Evolutionary conservation across 2,797 vertebrate genomes (phyloP).

Genomic region (Sparus aurata): DNA sequence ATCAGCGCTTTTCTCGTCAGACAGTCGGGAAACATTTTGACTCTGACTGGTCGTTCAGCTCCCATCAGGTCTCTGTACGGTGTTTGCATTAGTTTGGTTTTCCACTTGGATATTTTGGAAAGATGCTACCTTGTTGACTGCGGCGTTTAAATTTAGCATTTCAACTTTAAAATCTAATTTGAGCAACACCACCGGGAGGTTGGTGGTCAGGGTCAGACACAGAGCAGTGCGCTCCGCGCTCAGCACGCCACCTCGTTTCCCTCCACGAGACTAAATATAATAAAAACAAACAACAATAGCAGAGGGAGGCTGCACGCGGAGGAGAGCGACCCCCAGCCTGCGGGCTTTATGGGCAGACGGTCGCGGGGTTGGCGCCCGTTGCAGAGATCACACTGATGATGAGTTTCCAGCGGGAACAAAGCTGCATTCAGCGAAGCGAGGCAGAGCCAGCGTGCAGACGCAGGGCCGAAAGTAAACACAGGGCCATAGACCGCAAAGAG

Average conservation of each 20-base stretch:
- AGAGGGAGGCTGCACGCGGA: conserved; percentile 12
- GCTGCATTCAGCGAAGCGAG: conserved; percentile 74
- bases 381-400: conserved; percentile 69
- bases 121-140: neutral
- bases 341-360: conserved; percentile 59
- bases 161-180: conserved; percentile 8
- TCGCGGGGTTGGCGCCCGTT: conserved; percentile 66
- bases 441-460: conserved; percentile 73
- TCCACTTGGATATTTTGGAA: conserved; percentile 1
- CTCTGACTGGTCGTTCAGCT: conserved; percentile 22
- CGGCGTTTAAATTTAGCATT: neutral
- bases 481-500: conserved; percentile 76
- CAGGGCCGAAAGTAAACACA: conserved; percentile 85
- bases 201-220: conserved; percentile 17
- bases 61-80: neutral
- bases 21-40: conserved; percentile 17
- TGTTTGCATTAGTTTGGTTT: neutral
- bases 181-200: neutral
- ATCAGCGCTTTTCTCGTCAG: neutral
- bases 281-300: conserved; percentile 33
- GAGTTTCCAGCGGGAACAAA: conserved; percentile 73
- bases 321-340: conserved; percentile 41
- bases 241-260: neutral
- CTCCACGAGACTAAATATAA: conserved; percentile 7
- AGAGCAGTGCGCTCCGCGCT: conserved; percentile 14